Base-by-base conservation (phyloP, 2,888 invertebrate species). In the Acleris literana region DNA sequence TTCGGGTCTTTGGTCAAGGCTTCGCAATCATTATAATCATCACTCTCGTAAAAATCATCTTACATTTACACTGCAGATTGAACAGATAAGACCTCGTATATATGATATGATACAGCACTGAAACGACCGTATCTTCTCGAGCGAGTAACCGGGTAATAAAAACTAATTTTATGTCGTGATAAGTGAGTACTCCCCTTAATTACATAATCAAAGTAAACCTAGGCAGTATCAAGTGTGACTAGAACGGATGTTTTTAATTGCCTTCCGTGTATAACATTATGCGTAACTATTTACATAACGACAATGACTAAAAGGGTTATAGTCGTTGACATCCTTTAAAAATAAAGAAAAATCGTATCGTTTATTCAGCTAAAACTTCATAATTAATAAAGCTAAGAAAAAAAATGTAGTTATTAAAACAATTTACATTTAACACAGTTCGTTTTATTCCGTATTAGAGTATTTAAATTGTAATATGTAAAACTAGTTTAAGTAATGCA, bases 141-240 rank as follows among this genome's bases (percentile, higher is more conserved):
- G 61, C 56, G 72, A 72, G 72, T 73, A 67, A 48, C 68, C 52
- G 69, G 68, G 74, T 64, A 76, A 71, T 73, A 71, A 74, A 72
- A 74, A 70, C 64, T 71, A 74, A 74, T 69, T 76, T 73, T 70
- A 70, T 65, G 68, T 58, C 58, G 65, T 64, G 72, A 72, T 72
- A 57, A 76, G 66, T 70, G 59, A 73, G 78, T 84, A 86, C 84
- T 83, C 84, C 77, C 71, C 71, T 77, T 75, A 79, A 80, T 84
- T 78, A 78, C 74, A 77, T 83, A 84, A 85, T 84, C 81, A 79
- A 77, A 76, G 81, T 76, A 85, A 86, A 87, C 82, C 76, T 69
- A 73, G 76, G 46, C 22, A 46, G 1, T 44, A 57, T 82, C 82
- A 83, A 69, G 72, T 74, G 78, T 80, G 84, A 83, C 81, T 82